phyloP scores from a whole-genome alignment of 1,140 invertebrate genomes.

The Bombyx mandarina region DNA sequence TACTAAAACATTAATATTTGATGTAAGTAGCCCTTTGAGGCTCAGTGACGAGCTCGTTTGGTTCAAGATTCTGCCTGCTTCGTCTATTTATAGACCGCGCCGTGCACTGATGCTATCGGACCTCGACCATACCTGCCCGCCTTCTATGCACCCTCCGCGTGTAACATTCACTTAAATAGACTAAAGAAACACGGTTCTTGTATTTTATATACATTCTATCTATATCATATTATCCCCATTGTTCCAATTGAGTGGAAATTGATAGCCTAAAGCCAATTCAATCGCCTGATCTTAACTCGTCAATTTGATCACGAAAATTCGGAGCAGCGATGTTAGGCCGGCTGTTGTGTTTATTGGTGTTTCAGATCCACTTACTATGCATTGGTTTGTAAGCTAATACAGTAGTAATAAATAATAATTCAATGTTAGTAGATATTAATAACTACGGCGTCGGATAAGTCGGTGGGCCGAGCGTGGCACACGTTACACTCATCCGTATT shows the following conservation, averaged over 20 bases:
- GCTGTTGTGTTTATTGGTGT: conserved; percentile 29
- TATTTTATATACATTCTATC: conserved; percentile 60
- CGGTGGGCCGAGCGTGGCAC: conserved; percentile 20
- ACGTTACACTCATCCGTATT: conserved; percentile 58
- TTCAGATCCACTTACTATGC: too few species aligned
- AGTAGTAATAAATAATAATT: conserved; percentile 2
- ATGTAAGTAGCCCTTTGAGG: conserved; percentile 36
- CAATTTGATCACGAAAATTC: conserved; percentile 30
- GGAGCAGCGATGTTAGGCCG: neutral
- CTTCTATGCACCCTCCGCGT: conserved; percentile 55
- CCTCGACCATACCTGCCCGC: conserved; percentile 47
- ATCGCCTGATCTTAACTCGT: conserved; percentile 27
- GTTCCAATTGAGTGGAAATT: conserved; percentile 46
- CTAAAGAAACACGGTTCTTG: conserved; percentile 52
- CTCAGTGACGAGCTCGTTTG: conserved; percentile 49
- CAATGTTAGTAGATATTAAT: conserved; percentile 2
- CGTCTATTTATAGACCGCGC: conserved; percentile 62
- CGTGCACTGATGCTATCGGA: conserved; percentile 59
- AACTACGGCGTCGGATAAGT: conserved; percentile 25
- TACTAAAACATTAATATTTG: neutral
- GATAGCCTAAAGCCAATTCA: conserved; percentile 43
- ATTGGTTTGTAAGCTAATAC: too few species aligned
- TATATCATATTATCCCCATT: conserved; percentile 57
- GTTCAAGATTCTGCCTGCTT: conserved; percentile 57
- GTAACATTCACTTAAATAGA: conserved; percentile 61